phyloP scores from a whole-genome alignment of 2,113 vertebrate species.

The Beaufortia kweichowensis region DNA sequence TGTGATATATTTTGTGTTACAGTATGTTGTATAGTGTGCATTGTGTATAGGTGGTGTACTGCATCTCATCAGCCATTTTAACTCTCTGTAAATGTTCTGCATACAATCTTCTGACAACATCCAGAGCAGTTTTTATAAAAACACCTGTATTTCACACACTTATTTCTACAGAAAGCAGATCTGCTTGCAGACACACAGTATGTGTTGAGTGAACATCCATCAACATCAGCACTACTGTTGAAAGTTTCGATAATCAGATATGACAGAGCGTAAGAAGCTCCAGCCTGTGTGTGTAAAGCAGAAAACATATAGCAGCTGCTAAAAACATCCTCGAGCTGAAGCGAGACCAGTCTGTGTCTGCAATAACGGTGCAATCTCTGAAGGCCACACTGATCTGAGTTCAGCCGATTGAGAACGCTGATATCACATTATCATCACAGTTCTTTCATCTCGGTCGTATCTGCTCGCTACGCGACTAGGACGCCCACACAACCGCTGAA shows the following conservation, averaged over 20 bases:
- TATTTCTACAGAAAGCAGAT: neutral
- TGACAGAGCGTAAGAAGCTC: conserved; percentile 16
- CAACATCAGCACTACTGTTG: neutral
- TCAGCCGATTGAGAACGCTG: conserved; percentile 14
- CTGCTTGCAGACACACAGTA: neutral
- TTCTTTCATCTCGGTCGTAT: conserved; percentile 10
- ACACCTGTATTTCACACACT: neutral
- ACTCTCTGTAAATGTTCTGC: too few relatives aligned
- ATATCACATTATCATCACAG: conserved; percentile 6
- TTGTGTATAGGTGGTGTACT: neutral
- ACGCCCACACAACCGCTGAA: conserved; percentile 27
- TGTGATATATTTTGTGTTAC: neutral
- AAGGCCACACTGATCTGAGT: neutral
- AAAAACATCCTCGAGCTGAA: neutral
- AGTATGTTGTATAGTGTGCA: neutral
- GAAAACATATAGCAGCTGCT: neutral
- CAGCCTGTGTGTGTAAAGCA: conserved; percentile 1
- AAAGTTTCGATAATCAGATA: conserved; percentile 24
- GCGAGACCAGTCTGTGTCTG: neutral
- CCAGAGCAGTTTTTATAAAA: neutral
- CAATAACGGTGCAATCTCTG: neutral
- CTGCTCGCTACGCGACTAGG: neutral
- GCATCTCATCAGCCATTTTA: neutral
- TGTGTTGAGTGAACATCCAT: neutral
- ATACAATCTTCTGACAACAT: neutral